These are phyloP conservation scores for Diceros bicornis DNA, from an alignment of 2,797 vertebrate species.

Conservation along the genomic window DNA sequence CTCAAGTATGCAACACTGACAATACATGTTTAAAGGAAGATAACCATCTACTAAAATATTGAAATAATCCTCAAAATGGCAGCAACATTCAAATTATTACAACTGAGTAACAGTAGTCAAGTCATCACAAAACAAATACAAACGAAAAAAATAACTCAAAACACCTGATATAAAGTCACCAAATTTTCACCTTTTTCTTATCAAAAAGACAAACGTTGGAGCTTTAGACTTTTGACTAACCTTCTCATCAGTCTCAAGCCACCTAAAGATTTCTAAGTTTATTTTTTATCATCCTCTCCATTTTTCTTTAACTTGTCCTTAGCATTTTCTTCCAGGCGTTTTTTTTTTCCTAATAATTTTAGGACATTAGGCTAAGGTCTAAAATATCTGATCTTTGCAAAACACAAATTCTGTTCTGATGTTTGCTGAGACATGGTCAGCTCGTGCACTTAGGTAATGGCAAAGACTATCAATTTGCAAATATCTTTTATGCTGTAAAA, in stretches of 20 bases:
- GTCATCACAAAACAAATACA: slow-evolving; percentile 10
- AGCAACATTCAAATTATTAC: neutral
- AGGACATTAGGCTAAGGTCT: neutral
- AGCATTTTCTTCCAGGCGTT: neutral
- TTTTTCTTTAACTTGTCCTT: neutral
- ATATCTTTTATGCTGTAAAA: slow-evolving; percentile 40
- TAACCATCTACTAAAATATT: slow-evolving; percentile 51
- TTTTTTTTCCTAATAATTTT: slow-evolving; percentile 3
- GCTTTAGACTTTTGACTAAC: neutral
- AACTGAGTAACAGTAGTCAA: neutral
- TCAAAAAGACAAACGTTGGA: neutral
- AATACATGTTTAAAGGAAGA: slow-evolving; percentile 53
- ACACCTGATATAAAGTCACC: neutral
- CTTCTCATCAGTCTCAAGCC: neutral
- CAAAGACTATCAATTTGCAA: neutral
- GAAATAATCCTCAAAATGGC: slow-evolving; percentile 18
- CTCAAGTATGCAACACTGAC: slow-evolving; percentile 1
- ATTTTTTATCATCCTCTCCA: neutral
- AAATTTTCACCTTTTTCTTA: neutral
- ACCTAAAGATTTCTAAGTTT: neutral
- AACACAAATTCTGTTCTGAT: neutral
- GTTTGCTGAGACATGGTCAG: neutral
- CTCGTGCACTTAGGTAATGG: neutral
- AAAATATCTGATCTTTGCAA: neutral
- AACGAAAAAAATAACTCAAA: neutral